These are phyloP conservation scores for Synergus laeviventris DNA, from an alignment of 2,888 invertebrate genomes.

Conservation along the genomic window DNA sequence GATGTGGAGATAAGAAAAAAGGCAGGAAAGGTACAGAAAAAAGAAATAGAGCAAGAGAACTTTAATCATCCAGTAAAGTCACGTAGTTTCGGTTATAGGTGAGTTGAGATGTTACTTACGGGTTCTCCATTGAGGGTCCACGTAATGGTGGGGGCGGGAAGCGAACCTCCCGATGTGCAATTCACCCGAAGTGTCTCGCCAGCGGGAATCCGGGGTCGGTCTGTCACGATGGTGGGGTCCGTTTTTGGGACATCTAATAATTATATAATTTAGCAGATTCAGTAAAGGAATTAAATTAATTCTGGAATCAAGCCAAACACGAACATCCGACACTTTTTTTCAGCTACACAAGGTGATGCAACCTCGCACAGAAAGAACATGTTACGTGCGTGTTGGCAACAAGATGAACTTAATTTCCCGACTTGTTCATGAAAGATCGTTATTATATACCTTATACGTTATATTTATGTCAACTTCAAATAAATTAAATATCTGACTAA, in stretches of 20 bases:
- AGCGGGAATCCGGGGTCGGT: conserved; percentile 68
- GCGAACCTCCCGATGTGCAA: conserved; percentile 72
- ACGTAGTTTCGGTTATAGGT: conserved; percentile 59
- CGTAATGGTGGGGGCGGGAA: conserved; percentile 71
- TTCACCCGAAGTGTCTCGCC: conserved; percentile 71
- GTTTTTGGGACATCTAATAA: conserved; percentile 72
- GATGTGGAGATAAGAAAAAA: conserved; percentile 45
- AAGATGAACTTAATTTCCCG: too few species aligned
- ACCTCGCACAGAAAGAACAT: too few species aligned
- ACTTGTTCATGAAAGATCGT: too few species aligned
- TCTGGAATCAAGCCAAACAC: conserved; percentile 61
- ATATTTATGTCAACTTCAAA: too few species aligned
- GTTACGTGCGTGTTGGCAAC: too few species aligned
- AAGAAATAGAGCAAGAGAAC: conserved; percentile 47
- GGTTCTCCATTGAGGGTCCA: conserved; percentile 72
- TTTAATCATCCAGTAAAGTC: conserved; percentile 69
- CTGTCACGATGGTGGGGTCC: conserved; percentile 68
- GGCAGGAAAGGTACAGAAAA: conserved; percentile 19
- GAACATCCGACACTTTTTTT: conserved; percentile 19
- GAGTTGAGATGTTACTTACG: conserved; percentile 67
- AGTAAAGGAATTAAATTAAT: conserved; percentile 60
- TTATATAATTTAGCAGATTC: conserved; percentile 48
- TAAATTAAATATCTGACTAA: too few species aligned
- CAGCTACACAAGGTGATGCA: neutral
- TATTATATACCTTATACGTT: too few species aligned